phyloP scores from a whole-genome alignment of 2,797 vertebrate genomes.

The Gallinago stenura region DNA sequence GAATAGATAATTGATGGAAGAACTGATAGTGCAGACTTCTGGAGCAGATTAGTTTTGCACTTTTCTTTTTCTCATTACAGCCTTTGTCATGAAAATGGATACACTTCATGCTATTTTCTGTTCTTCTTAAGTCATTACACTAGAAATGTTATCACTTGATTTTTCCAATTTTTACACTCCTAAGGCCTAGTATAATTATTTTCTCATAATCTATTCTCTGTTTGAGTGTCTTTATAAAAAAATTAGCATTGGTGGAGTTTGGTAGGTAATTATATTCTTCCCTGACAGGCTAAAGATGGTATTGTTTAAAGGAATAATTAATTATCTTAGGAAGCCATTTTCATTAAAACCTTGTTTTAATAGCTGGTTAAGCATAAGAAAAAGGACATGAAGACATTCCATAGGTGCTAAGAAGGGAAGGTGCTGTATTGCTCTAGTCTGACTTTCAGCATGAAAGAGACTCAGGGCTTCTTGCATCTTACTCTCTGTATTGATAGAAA shows the following conservation, averaged over 20 bases:
- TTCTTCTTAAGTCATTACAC: slow-evolving; percentile 43
- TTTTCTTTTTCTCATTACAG: slow-evolving; percentile 60
- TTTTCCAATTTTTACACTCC: slow-evolving; percentile 61
- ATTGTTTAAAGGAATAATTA: not conserved
- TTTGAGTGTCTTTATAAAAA: slow-evolving; percentile 20
- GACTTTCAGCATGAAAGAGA: not conserved
- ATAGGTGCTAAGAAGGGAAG: not conserved
- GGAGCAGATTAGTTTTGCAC: slow-evolving; percentile 48
- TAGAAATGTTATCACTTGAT: slow-evolving; percentile 56
- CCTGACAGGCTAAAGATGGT: slow-evolving; percentile 30
- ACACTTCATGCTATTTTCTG: slow-evolving; percentile 53
- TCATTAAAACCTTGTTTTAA: not conserved
- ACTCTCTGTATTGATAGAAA: not conserved
- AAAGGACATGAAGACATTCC: not conserved
- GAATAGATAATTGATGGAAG: slow-evolving; percentile 48
- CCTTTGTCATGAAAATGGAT: slow-evolving; percentile 61
- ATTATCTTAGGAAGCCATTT: not conserved
- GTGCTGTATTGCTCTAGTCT: not conserved
- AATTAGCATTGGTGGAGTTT: not conserved
- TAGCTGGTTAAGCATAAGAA: not conserved
- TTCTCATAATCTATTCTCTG: slow-evolving; percentile 12
- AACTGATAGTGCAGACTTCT: slow-evolving; percentile 36
- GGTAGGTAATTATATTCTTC: slow-evolving; percentile 51
- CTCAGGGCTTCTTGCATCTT: not conserved
- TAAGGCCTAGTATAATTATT: slow-evolving; percentile 40